Conservation (phyloP, 2,113 vertebrate species). For the Paradoxurus hermaphroditus region DNA sequence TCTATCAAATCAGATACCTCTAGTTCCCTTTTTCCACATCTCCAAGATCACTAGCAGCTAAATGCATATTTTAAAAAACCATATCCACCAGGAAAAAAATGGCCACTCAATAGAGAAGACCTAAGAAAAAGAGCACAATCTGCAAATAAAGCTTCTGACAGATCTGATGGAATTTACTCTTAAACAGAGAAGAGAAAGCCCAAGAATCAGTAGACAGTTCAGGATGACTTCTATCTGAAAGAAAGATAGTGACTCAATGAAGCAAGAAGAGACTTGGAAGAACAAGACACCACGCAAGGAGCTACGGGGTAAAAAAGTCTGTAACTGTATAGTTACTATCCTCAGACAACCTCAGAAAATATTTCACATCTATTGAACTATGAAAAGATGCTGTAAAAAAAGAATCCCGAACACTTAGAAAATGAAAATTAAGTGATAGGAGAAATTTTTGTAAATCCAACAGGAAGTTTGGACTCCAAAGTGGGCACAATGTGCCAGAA, state of each 20-base stretch:
- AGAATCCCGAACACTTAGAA: neutral
- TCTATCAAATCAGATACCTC: neutral
- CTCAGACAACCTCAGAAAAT: constrained; percentile 7
- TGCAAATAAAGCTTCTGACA: neutral
- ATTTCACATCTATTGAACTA: neutral
- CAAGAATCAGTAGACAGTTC: neutral
- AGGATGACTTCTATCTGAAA: neutral
- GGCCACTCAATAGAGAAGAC: neutral
- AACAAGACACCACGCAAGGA: neutral
- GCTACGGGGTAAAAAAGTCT: neutral
- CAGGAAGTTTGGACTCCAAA: constrained; percentile 1
- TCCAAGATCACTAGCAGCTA: neutral
- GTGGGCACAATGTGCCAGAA: constrained; percentile 5
- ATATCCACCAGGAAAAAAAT: neutral
- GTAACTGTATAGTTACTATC: neutral
- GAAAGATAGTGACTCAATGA: neutral
- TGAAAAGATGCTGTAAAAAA: neutral
- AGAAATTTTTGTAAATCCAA: constrained; percentile 7
- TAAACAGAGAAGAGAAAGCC: neutral
- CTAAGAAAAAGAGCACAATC: neutral
- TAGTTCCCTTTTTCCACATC: neutral
- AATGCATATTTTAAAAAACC: neutral
- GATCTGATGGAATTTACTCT: neutral
- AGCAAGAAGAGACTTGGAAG: neutral
- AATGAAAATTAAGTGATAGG: constrained; percentile 20